Conservation (phyloP, 2,888 invertebrate genomes). For the Autographa gamma region DNA sequence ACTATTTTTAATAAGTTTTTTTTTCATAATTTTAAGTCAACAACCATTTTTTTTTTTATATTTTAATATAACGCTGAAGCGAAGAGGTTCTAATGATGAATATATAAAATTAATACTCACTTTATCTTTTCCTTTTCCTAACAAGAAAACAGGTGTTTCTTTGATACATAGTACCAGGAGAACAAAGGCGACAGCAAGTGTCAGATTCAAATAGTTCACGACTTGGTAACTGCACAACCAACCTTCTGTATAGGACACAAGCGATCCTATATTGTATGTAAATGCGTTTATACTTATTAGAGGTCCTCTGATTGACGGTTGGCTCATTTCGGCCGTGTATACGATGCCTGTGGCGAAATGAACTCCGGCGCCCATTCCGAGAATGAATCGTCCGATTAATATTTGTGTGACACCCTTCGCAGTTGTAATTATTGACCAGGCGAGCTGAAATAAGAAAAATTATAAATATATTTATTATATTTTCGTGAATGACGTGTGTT, state of each 20-base stretch:
- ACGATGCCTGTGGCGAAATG: slow-evolving; percentile 82
- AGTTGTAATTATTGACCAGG: slow-evolving; percentile 64
- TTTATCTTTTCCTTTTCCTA: slow-evolving; percentile 62
- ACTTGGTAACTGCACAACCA: slow-evolving; percentile 66
- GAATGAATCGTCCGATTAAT: slow-evolving; percentile 80
- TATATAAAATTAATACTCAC: slow-evolving; percentile 48
- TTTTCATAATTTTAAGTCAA: no score
- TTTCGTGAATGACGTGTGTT: background rate
- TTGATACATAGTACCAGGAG: slow-evolving; percentile 54
- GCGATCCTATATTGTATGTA: slow-evolving; percentile 57
- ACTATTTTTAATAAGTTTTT: no score
- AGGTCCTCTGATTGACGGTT: slow-evolving; percentile 57
- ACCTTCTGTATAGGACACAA: slow-evolving; percentile 62
- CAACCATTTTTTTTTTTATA: no score
- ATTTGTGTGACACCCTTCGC: slow-evolving; percentile 63
- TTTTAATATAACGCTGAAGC: no score
- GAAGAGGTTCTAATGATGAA: no score
- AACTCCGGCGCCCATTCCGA: slow-evolving; percentile 80
- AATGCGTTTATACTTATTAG: slow-evolving; percentile 41
- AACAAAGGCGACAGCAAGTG: slow-evolving; percentile 49
- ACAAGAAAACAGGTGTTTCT: slow-evolving; percentile 64
- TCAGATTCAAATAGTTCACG: slow-evolving; percentile 62
- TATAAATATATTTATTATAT: no score
- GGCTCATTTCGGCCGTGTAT: slow-evolving; percentile 85
- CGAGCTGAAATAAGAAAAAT: slow-evolving; percentile 66